phyloP scores from a whole-genome alignment of 2,888 invertebrate genomes.

The Apamea crenata region DNA sequence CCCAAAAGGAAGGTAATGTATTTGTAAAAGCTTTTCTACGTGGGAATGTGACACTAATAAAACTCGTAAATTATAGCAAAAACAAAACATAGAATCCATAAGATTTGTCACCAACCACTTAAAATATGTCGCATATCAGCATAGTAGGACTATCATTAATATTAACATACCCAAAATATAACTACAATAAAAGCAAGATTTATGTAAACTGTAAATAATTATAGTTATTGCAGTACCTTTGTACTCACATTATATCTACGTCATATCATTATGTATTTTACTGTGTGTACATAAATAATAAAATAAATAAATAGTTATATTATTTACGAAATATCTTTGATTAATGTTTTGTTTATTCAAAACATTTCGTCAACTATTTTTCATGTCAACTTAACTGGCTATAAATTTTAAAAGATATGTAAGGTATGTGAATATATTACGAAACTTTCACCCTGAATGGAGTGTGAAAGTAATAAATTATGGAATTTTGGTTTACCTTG shows the following conservation, averaged over 20 bases:
- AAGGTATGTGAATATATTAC: conserved; percentile 9
- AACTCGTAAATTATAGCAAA: conserved; percentile 11
- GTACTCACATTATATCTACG: no score
- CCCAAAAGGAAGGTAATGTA: not conserved
- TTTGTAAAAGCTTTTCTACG: not conserved
- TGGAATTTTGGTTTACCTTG: not conserved
- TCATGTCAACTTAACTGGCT: not conserved
- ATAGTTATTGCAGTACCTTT: no score
- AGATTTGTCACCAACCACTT: conserved; percentile 34
- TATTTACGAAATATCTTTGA: conserved; percentile 27
- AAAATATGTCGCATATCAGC: conserved; percentile 38
- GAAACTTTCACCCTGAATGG: not conserved
- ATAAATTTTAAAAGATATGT: conserved; percentile 10
- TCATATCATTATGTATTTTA: no score
- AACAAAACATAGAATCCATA: conserved; percentile 13
- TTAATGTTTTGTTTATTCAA: conserved; percentile 18
- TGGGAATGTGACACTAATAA: not conserved
- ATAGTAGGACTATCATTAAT: conserved; percentile 31
- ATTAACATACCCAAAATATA: not conserved
- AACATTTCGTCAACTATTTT: not conserved
- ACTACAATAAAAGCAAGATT: conserved; percentile 16
- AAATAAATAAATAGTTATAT: no score
- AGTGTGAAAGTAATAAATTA: not conserved
- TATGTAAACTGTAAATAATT: conserved; percentile 18
- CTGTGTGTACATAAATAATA: no score